These are phyloP conservation scores for Aplysia californica DNA, from an alignment of 1,140 invertebrate species.

Conservation along the genomic window DNA sequence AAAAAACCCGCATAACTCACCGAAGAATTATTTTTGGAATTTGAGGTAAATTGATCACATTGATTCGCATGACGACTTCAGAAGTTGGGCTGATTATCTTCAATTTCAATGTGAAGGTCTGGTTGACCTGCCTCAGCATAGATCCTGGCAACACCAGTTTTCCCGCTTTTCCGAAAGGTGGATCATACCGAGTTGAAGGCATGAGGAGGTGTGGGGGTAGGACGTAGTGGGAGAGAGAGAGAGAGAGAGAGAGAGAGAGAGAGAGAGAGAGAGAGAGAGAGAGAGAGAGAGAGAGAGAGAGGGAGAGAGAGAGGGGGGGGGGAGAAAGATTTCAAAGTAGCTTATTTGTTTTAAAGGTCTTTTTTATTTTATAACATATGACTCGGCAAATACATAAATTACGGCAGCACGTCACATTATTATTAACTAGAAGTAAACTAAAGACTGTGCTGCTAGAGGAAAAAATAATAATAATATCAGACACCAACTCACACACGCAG, in stretches of 20 bases:
- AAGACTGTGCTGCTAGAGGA: neutral
- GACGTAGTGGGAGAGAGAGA: slow-evolving; percentile 1
- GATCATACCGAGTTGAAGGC: too few species aligned
- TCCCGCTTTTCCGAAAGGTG: too few species aligned
- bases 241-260: slow-evolving; percentile 6
- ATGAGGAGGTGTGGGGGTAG: too few species aligned
- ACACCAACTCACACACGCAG: neutral
- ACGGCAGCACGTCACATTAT: neutral
- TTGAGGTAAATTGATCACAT: too few species aligned
- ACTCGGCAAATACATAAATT: neutral
- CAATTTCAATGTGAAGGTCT: too few species aligned
- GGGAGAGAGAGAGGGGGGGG: slow-evolving; percentile 11
- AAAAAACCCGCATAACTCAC: too few species aligned
- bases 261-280: slow-evolving; percentile 8
- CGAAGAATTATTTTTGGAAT: too few species aligned
- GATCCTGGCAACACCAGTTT: too few species aligned
- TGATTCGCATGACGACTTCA: too few species aligned
- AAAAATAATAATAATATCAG: neutral
- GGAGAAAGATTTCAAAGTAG: neutral
- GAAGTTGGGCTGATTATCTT: too few species aligned
- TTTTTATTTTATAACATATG: neutral
- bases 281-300: slow-evolving; percentile 20
- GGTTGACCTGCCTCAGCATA: too few species aligned
- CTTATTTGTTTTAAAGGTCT: too few species aligned
- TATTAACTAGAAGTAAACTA: neutral